Percentiles rank a stretch among this genome's conserved stretches.
Conservation (phyloP, 2,113 vertebrate genomes). For the Anthoscopus minutus region DNA sequence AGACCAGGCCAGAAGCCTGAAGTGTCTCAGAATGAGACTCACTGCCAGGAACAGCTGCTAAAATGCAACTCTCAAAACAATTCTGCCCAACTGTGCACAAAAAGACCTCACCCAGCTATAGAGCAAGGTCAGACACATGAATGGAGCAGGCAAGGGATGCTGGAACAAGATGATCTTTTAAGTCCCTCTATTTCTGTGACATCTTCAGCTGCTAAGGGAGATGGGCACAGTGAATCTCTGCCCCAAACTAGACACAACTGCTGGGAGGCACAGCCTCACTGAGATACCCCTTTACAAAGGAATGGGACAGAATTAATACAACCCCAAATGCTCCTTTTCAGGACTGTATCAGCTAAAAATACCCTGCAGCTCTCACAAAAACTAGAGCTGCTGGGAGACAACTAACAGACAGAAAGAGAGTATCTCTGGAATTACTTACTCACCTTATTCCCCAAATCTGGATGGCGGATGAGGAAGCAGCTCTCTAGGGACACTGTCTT, state of each 20-base stretch:
- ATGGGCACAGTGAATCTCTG: not conserved
- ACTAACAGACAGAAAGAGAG: not conserved
- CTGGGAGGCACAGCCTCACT: not conserved
- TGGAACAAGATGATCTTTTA: not conserved
- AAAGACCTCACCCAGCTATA: not conserved
- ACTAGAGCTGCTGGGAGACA: not conserved
- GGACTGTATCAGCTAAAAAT: not conserved
- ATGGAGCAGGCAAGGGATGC: not conserved
- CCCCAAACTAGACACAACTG: not conserved
- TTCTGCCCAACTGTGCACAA: not conserved
- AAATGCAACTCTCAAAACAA: not conserved
- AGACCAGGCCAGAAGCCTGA: not conserved
- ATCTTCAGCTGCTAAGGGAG: not conserved
- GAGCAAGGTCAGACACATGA: not conserved
- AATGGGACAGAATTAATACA: not conserved
- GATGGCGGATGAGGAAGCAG: slow-evolving; percentile 68
- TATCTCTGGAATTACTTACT: not conserved
- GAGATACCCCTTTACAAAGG: not conserved
- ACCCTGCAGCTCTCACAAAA: not conserved
- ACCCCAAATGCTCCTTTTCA: not conserved
- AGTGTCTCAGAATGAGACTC: not conserved
- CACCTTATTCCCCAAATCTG: slow-evolving; percentile 70
- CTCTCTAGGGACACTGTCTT: slow-evolving; percentile 67
- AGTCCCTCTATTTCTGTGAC: not conserved
- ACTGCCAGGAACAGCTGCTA: not conserved